Conservation (phyloP, 2,797 vertebrate genomes). For the Sebastiscus tertius region DNA sequence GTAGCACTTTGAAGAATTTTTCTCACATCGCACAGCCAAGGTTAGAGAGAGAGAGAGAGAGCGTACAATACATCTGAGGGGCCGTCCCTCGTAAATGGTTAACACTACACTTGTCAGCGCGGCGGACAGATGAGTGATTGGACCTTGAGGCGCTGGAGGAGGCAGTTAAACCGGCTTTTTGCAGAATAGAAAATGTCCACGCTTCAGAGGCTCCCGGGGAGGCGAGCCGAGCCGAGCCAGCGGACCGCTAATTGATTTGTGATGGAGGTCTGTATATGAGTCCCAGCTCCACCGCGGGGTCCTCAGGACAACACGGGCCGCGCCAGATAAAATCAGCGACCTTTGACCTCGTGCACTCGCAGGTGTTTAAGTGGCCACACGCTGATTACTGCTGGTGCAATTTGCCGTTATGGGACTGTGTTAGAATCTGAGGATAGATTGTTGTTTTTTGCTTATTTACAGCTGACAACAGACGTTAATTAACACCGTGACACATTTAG, state of each 20-base stretch:
- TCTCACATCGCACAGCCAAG: constrained; percentile 14
- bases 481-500: background rate
- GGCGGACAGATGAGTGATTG: constrained; percentile 53
- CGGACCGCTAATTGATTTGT: constrained; percentile 68
- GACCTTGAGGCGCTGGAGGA: constrained; percentile 35
- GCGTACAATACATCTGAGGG: background rate
- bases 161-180: constrained; percentile 11
- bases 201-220: constrained; percentile 55
- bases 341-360: constrained; percentile 50
- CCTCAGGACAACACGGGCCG: background rate
- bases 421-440: background rate
- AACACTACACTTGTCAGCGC: constrained; percentile 39
- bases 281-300: constrained; percentile 7
- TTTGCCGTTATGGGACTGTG: background rate
- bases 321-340: constrained; percentile 45
- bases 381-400: constrained; percentile 18
- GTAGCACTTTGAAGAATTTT: constrained; percentile 15
- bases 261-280: constrained; percentile 47
- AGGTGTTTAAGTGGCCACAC: constrained; percentile 49
- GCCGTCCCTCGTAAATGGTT: constrained; percentile 28
- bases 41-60: constrained; percentile 11
- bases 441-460: background rate
- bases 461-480: background rate
- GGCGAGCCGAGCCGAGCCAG: constrained; percentile 15
- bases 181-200: constrained; percentile 50